Evolutionary conservation across 2,888 invertebrate genomes (phyloP).

Genomic region (Tuta absoluta): DNA sequence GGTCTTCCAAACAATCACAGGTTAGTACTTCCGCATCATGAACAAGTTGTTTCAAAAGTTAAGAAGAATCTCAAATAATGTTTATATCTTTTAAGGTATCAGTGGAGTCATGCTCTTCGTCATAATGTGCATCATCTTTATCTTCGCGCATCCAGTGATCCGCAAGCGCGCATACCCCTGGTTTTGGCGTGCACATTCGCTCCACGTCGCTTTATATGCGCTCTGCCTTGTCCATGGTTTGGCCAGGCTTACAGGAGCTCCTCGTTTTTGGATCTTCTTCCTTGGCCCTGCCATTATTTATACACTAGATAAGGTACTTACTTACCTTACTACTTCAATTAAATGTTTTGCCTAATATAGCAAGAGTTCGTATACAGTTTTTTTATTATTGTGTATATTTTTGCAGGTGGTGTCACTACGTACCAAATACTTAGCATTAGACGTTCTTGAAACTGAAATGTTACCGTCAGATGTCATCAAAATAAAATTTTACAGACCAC

Average conservation of each 20-base stretch:
- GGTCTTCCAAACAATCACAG: conserved; percentile 97
- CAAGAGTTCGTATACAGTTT: neutral
- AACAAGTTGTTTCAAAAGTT: neutral
- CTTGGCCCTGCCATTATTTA: conserved; percentile 94
- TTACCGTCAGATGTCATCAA: conserved; percentile 96
- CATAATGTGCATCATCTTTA: conserved; percentile 96
- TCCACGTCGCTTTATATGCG: conserved; percentile 92
- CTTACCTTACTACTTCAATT: neutral
- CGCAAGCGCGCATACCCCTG: conserved; percentile 96
- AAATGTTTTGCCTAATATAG: neutral
- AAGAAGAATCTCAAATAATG: neutral
- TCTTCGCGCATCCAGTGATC: conserved; percentile 97
- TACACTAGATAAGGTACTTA: conserved; percentile 89
- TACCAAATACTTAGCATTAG: conserved; percentile 94
- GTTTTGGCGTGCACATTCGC: conserved; percentile 96
- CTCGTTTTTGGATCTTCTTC: conserved; percentile 97
- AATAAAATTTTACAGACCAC: conserved; percentile 96
- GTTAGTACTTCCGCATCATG: conserved; percentile 64
- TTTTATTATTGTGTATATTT: neutral
- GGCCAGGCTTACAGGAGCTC: conserved; percentile 94
- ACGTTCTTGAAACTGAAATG: conserved; percentile 95
- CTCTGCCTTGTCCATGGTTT: conserved; percentile 94
- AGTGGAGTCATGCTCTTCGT: conserved; percentile 93
- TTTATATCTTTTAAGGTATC: conserved; percentile 81
- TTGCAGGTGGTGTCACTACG: conserved; percentile 91